Conservation (phyloP, 2,888 invertebrate genomes). For the Quadroppia sp. region DNA sequence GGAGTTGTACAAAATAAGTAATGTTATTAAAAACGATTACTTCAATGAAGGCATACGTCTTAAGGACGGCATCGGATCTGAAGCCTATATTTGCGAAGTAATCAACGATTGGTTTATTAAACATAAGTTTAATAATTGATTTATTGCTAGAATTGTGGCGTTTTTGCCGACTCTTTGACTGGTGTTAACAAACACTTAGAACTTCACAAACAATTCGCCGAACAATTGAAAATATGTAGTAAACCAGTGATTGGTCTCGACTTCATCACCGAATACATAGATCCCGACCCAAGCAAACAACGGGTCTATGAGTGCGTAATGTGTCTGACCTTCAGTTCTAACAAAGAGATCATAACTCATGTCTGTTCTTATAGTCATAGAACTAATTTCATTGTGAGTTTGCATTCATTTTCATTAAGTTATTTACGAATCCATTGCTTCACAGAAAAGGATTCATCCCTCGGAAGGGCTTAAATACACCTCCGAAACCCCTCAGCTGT, state of each 20-base stretch:
- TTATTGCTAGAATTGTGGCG: slow-evolving; percentile 4
- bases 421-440: not conserved
- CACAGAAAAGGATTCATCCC: slow-evolving; percentile 14
- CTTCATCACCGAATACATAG: slow-evolving; percentile 5
- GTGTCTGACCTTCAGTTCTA: not conserved
- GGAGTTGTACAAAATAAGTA: not conserved
- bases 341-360: not conserved
- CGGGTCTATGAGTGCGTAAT: slow-evolving; percentile 18
- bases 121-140: not conserved
- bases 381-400: slow-evolving; percentile 23
- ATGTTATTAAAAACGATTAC: slow-evolving; percentile 13
- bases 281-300: not conserved
- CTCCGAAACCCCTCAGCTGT: not conserved
- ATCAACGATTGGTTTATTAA: not conserved
- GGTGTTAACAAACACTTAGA: not conserved
- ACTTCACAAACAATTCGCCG: slow-evolving; percentile 1
- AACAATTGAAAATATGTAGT: slow-evolving; percentile 12
- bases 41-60: slow-evolving; percentile 20
- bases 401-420: not conserved
- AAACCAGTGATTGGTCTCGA: slow-evolving; percentile 25
- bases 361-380: not conserved
- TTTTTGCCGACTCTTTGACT: not conserved
- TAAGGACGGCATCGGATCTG: slow-evolving; percentile 20
- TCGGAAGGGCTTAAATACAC: not conserved
- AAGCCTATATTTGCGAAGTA: slow-evolving; percentile 24